Conservation (phyloP, 2,797 vertebrate genomes). For the Semotilus atromaculatus region DNA sequence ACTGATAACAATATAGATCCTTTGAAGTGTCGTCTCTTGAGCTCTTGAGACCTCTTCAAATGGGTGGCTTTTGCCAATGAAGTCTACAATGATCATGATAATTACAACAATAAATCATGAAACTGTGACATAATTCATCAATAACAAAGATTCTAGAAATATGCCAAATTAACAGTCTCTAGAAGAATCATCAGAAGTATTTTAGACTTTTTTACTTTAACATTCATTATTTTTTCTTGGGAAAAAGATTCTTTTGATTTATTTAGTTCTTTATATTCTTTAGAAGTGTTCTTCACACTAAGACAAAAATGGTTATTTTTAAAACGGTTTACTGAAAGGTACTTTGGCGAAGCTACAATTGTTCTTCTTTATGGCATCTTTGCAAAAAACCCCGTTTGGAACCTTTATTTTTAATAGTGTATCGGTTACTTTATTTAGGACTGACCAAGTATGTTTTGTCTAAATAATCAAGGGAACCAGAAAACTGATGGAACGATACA, state of each 20-base stretch:
- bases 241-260: neutral
- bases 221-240: neutral
- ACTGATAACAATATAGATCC: conserved; percentile 32
- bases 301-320: neutral
- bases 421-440: conserved; percentile 49
- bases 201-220: too few species aligned
- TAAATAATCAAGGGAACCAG: conserved; percentile 82
- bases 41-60: neutral
- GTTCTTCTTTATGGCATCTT: neutral
- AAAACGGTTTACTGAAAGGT: neutral
- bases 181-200: conserved; percentile 27
- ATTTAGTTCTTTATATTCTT: neutral
- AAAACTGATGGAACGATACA: conserved; percentile 78
- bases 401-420: neutral
- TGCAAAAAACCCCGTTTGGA: rapidly evolving
- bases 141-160: conserved; percentile 13
- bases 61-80: conserved; percentile 59
- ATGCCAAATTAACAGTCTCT: neutral
- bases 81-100: neutral
- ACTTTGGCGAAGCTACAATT: neutral
- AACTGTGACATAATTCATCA: conserved; percentile 18
- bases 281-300: neutral
- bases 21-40: conserved; percentile 22
- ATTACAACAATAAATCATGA: conserved; percentile 5
- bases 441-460: conserved; percentile 77